phyloP scores from a whole-genome alignment of 2,797 vertebrate genomes.

The Phataginus tetradactyla region DNA sequence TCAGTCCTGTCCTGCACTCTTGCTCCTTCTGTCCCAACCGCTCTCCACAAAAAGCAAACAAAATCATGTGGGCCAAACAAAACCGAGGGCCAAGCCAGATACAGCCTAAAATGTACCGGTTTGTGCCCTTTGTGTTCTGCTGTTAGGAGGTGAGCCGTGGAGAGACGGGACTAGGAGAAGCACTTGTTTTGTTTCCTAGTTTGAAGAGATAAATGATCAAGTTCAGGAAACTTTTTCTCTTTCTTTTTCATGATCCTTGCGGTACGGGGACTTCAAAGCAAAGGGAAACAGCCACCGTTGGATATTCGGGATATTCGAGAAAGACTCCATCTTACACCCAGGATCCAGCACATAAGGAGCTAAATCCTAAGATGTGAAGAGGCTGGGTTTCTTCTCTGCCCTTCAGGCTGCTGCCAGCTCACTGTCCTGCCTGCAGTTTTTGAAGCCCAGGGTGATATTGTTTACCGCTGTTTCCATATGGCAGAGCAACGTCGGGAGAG shows the following conservation, averaged over 20 bases:
- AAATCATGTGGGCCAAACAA: constrained; percentile 3
- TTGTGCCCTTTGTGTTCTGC: neutral
- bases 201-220: neutral
- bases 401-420: neutral
- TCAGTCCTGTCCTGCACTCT: too few relatives aligned
- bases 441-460: neutral
- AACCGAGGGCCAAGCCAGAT: neutral
- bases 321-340: neutral
- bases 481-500: neutral
- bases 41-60: neutral
- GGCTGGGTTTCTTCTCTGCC: neutral
- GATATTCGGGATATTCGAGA: neutral
- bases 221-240: neutral
- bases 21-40: too few relatives aligned
- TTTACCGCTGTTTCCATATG: neutral
- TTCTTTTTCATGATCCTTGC: neutral
- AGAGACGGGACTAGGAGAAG: too few relatives aligned
- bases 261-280: neutral
- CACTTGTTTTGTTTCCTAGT: neutral
- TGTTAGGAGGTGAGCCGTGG: neutral
- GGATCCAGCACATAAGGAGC: neutral
- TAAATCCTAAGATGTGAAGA: neutral
- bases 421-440: neutral
- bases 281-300: neutral
- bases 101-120: neutral